Evolutionary conservation across 2,888 invertebrate species (phyloP), one percentile per base, ranked within the genome.

Genomic region (Linnaemya tessellans): DNA sequence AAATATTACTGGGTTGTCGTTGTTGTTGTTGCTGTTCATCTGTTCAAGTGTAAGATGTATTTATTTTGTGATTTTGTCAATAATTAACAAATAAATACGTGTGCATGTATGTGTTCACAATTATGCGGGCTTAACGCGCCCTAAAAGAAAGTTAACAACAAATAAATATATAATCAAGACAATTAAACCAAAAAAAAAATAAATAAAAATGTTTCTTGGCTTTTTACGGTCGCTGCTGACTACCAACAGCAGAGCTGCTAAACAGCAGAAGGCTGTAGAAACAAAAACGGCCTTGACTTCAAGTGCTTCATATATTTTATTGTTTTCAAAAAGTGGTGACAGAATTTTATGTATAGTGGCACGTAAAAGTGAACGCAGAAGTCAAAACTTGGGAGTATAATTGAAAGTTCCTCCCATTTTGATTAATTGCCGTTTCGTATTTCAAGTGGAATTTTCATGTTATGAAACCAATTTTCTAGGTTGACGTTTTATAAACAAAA

Each of bases 121-220:
- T 15, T 58, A 65, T 58, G 11, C 46, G 71, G 49, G 68, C 54
- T 62, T 20, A 81, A 43, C 74, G 74, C 67, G 51, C 80, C 80
- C 80, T 81, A 74, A 81, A 75, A 75, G 74, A 81, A 81, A 81
- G 80, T 80, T 67, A 73, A 65, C n/a, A 43, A 82, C 25, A 22
- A 15, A 67, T 30, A 13, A 70, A n/a, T 43, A 20, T 10, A 56
- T 65, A 25, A 30, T 30, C 30, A 64, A n/a, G 7, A 75, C 54
- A 75, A 67, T 67, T 67, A 58, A 77, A 67, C 56, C 41, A 70
- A 22, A 56, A 58, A n/a, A n/a, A n/a, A n/a, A n/a, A n/a, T n/a
- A n/a, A n/a, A n/a, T n/a, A n/a, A n/a, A 77, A 58, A 67, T 56
- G 64, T 15, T 65, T 30, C 15, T 15, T n/a, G 25, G 8, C 30